A percentile compares a stretch with the other conserved stretches of the same genome.
phyloP scores from a whole-genome alignment of 2,797 vertebrate genomes.

The Mycteria americana region DNA sequence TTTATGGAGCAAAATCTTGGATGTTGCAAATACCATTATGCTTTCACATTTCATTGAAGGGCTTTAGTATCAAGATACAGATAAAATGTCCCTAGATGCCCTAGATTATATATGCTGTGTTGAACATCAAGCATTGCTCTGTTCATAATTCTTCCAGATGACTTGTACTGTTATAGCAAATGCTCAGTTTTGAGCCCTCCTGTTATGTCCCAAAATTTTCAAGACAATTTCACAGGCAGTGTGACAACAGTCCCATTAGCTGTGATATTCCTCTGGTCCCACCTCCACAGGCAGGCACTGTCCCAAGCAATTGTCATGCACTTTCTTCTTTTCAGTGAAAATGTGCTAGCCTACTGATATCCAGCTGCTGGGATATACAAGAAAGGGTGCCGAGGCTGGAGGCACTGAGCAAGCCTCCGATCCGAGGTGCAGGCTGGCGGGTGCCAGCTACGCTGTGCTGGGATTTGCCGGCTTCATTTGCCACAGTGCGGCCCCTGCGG shows the following conservation, averaged over 20 bases:
- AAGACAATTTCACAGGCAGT: neutral
- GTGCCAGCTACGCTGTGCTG: neutral
- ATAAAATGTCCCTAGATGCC: neutral
- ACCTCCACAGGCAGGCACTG: neutral
- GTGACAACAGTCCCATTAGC: neutral
- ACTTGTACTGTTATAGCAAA: neutral
- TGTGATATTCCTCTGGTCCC: neutral
- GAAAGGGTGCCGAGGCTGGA: neutral
- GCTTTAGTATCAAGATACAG: neutral
- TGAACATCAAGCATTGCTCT: neutral
- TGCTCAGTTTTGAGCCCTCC: neutral
- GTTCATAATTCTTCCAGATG: neutral
- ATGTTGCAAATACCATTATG: neutral
- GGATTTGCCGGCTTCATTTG: neutral
- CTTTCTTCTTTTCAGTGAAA: neutral
- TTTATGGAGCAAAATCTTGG: neutral
- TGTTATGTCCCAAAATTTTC: neutral
- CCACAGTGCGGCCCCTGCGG: fast-evolving
- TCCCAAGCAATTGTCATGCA: neutral
- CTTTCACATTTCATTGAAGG: neutral
- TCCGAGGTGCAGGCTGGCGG: neutral
- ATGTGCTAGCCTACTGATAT: neutral
- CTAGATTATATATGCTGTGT: neutral
- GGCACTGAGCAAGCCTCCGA: neutral
- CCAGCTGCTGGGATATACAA: neutral